Evolutionary conservation across 2,113 vertebrate species (phyloP), one percentile per base, ranked within the genome.

Genomic region (Perca schrenkii): DNA sequence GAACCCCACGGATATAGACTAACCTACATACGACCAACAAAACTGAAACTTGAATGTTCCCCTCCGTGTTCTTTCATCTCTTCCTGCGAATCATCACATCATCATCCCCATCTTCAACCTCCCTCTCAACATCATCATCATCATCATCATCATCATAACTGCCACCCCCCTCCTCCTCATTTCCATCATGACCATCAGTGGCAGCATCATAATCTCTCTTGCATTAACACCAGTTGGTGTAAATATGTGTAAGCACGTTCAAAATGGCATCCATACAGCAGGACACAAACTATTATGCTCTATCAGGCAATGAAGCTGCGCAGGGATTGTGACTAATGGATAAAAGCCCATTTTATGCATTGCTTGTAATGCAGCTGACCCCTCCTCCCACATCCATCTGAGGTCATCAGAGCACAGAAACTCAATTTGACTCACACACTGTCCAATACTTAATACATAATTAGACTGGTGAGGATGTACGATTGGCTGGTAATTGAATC

Each of bases 391-490:
- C 31, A 52, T 75, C 46, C 7, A 36, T 28, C 0, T 40, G 50
- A 71, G 73, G 43, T 74, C 75, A 79, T 22, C 73, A 8, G 54
- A 71, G 74, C 72, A 65, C 62, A 65, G 17, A 52, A 53, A 72
- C 65, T 47, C 64, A 74, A 67, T 88, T 31, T 61, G 46, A 73
- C 65, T 87, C 67, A 52, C 67, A 58, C n/a, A 12, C 21, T 25
- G 62, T 62, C 34, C 50, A 57, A 66, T 49, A n/a, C 61, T 58
- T 43, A 76, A 79, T 31, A 69, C 16, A 40, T 71, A 77, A 64
- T 79, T 78, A 74, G 49, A 54, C 25, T 36, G 58, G 40, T 28
- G 25, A 73, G 69, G 77, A n/a, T 15, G 53, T 46, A 46, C 1
- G 19, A 43, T 3, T 56, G 60, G 47, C 25, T 4, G 1, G 68